Evolutionary conservation across 2,888 invertebrate genomes (phyloP), one percentile per base, ranked within the genome.

Genomic region (Elegia similella): DNA sequence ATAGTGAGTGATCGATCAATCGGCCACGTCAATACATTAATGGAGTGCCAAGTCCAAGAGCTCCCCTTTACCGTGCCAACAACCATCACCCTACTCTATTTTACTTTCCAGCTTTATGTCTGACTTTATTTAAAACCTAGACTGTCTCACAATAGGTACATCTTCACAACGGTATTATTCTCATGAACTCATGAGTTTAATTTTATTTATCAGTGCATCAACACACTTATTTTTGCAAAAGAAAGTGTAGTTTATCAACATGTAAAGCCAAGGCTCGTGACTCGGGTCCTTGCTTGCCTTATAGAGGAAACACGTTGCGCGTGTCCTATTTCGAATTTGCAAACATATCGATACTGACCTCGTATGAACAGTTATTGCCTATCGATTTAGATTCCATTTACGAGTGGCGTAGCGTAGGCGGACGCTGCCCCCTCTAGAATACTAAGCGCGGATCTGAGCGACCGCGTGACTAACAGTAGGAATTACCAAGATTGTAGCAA

Each of bases 381-480:
- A 73, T 80, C 75, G 72, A 80, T 86, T 85, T 80, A 78, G 82
- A 82, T 84, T 83, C 82, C 71, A 73, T 75, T 69, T 72, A 80
- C 76, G 82, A 76, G 75, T 73, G 75, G 68, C 72, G 76, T 80
- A 76, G 85, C 83, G 86, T 86, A 83, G 81, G 84, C 81, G 75
- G 71, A 72, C 71, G 64, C 66, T 62, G 62, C 68, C 74, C 73
- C 72, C 72, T 67, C 65, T 70, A 73, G 88, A 80, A 89, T 89
- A 86, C 79, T 80, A 87, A 89, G 70, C 62, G 66, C 64, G 71
- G 75, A 83, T 85, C 80, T 76, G 70, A 83, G 73, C 69, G 62
- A 69, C 86, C 84, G 86, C 88, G 80, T 89, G 88, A 88, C 87
- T 87, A 84, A 88, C 80, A 75, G 78, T 67, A 82, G 84, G 87